Evolutionary conservation across 2,888 invertebrate species (phyloP).

Genomic region (Allacma fusca): DNA sequence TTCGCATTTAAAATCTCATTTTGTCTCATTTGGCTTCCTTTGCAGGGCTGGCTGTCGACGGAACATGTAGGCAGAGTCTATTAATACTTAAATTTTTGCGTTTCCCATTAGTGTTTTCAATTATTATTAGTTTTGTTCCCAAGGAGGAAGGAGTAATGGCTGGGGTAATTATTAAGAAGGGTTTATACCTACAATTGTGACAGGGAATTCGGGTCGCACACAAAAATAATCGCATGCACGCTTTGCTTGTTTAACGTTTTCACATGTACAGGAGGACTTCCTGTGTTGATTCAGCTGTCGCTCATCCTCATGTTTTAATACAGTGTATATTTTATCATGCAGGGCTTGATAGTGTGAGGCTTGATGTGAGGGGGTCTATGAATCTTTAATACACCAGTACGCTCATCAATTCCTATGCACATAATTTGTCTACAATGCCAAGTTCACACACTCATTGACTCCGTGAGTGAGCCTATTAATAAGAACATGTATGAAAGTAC

Average conservation of each 20-base stretch:
- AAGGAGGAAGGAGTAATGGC: background rate
- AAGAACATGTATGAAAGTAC: background rate
- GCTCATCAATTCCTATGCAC: background rate
- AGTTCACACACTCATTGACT: slow-evolving; percentile 19
- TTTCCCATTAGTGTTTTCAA: background rate
- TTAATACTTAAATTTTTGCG: background rate
- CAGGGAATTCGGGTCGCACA: slow-evolving; percentile 25
- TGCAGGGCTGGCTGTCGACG: too few species aligned
- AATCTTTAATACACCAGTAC: background rate
- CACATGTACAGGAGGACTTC: slow-evolving; percentile 14
- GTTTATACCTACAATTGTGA: background rate
- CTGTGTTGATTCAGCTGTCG: slow-evolving; percentile 25
- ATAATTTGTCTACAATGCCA: slow-evolving; percentile 17
- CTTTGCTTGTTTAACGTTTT: slow-evolving; percentile 22
- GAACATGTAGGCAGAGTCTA: background rate
- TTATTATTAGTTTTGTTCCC: background rate
- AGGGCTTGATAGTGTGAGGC: background rate
- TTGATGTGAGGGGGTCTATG: background rate
- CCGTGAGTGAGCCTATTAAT: background rate
- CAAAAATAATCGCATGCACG: background rate
- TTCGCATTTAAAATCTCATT: background rate
- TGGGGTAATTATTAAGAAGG: background rate
- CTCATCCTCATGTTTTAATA: background rate
- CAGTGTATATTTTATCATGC: background rate
- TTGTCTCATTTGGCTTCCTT: too few species aligned